Evolutionary conservation across 2,797 vertebrate genomes (phyloP).

Genomic region (Cyprinella venusta): DNA sequence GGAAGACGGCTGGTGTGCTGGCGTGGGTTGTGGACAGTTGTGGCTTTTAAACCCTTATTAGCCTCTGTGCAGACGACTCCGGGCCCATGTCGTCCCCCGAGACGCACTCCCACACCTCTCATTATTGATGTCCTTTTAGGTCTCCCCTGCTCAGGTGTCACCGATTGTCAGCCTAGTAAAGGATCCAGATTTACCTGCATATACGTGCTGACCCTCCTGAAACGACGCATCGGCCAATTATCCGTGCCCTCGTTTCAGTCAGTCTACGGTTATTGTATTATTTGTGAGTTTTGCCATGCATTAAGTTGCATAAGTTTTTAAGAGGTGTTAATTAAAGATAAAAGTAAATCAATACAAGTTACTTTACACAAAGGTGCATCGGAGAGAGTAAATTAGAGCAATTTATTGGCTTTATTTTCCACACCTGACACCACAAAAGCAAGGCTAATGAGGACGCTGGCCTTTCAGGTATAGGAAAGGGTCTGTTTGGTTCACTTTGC

Average conservation of each 20-base stretch:
- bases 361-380: conserved; percentile 20
- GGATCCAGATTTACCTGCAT: conserved; percentile 68
- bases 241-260: neutral
- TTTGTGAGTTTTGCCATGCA: conserved; percentile 9
- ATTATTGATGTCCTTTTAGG: conserved; percentile 82
- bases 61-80: conserved; percentile 75
- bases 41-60: conserved; percentile 88
- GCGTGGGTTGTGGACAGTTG: conserved; percentile 83
- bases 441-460: conserved; percentile 47
- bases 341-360: conserved; percentile 46
- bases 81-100: conserved; percentile 69
- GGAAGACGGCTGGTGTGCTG: conserved; percentile 77
- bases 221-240: conserved; percentile 36
- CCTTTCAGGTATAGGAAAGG: conserved; percentile 40
- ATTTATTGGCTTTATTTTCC: conserved; percentile 43
- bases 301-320: conserved; percentile 9
- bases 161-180: conserved; percentile 48
- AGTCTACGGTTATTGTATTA: neutral
- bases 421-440: conserved; percentile 40
- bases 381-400: conserved; percentile 20
- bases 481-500: conserved; percentile 26
- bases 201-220: conserved; percentile 31
- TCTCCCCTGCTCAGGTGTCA: conserved; percentile 66
- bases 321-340: conserved; percentile 44
- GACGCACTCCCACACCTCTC: conserved; percentile 81